phyloP scores from a whole-genome alignment of 2,113 vertebrate species.

The Rhinolophus sinicus region DNA sequence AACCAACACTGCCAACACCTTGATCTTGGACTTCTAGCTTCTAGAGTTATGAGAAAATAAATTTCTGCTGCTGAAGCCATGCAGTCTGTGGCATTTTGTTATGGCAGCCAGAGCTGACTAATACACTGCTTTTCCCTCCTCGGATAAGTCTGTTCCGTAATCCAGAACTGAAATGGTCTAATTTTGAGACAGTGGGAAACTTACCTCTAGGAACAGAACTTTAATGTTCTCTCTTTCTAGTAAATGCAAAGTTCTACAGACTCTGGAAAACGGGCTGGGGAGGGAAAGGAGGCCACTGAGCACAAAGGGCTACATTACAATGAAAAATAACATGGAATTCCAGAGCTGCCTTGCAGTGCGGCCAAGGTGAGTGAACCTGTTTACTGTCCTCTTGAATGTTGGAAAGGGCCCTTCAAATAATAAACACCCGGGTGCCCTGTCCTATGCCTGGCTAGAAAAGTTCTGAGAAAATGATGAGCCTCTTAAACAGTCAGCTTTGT shows the following conservation, averaged over 20 bases:
- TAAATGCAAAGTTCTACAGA: neutral
- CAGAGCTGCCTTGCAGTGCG: neutral
- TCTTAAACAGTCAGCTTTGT: constrained; percentile 50
- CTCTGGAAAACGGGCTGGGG: neutral
- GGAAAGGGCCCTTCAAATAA: constrained; percentile 36
- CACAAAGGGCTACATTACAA: neutral
- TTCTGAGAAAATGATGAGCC: constrained; percentile 73
- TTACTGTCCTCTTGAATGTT: neutral
- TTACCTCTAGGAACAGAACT: neutral
- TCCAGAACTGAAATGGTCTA: neutral
- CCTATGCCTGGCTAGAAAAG: constrained; percentile 60
- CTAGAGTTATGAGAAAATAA: neutral
- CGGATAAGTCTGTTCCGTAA: neutral
- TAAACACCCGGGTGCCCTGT: constrained; percentile 28
- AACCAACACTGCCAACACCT: neutral
- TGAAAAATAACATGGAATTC: neutral
- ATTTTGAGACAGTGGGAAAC: neutral
- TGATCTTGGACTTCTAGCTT: neutral
- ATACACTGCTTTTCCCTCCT: neutral
- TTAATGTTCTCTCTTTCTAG: neutral
- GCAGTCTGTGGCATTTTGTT: neutral
- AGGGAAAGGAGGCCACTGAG: neutral
- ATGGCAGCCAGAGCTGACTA: neutral
- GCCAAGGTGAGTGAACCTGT: neutral
- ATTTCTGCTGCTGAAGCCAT: neutral